Evolutionary conservation across 2,113 vertebrate species (phyloP), one percentile per base, ranked within the genome.

Genomic region (Antidorcas marsupialis): DNA sequence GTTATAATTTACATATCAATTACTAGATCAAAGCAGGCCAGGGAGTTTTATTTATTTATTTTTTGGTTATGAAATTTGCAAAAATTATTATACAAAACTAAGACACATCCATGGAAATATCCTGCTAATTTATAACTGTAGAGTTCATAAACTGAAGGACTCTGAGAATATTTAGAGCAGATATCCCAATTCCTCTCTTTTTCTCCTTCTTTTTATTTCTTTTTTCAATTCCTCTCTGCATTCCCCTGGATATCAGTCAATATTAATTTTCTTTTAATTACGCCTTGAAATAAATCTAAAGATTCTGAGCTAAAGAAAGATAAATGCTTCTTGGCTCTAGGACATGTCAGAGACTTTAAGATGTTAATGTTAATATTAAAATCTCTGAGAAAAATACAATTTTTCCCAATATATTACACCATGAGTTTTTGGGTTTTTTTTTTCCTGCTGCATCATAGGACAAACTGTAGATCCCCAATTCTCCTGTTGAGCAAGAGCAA

Each of bases 71-170:
- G 79, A 87, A 83, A 89, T 92, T 88, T 97, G 2, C 55, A 96
- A 50, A 96, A 96, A 84, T n/a, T n/a, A 93, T 52, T 91, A 96
- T 87, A 60, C 19, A 79, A 89, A 88, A 91, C 23, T 87, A 60
- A 85, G 89, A 30, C 1, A 93, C 85, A 89, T 82, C 89, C 4
- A 89, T 60, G 15, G 93, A 71, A 15, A 74, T 12, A 16, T 4
- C 23, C 7, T 76, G 8, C 27, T 15, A 57, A 47, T 82, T 57
- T 93, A 1, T 79, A 87, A 92, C 60, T 74, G 30, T 30, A 81
- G 15, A 74, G 12, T 55, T 71, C 27, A 93, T 53, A 17, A 94
- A 86, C 2, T 86, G 67, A 88, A 92, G 14, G 59, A 88, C 84
- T 96, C 71, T 59, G 27, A 81, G 27, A 71, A 82, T 89, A 0